These are phyloP conservation scores for Chloropsis cyanopogon DNA, from an alignment of 2,113 vertebrate species.

Conservation along the genomic window DNA sequence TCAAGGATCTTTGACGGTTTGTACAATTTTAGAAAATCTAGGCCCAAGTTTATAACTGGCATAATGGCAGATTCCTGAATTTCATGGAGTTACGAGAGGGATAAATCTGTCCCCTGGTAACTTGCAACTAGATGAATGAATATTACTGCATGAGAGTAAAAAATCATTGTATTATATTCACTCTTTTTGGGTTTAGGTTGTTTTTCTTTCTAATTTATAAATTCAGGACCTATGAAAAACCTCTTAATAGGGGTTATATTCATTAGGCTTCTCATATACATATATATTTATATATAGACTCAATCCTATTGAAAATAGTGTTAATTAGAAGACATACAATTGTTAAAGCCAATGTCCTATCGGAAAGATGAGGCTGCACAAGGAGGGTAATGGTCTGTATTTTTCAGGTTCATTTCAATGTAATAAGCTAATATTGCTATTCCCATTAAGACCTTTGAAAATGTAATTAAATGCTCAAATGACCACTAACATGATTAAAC, in stretches of 20 bases:
- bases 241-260: background rate
- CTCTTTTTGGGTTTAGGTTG: background rate
- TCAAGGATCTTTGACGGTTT: background rate
- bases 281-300: background rate
- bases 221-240: background rate
- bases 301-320: background rate
- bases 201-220: background rate
- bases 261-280: background rate
- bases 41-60: background rate
- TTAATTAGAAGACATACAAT: background rate
- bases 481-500: slow-evolving; percentile 62
- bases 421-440: slow-evolving; percentile 65
- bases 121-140: background rate
- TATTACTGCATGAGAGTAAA: background rate
- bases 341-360: background rate
- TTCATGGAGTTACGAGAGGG: background rate
- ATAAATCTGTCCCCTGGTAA: background rate
- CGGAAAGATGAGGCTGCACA: background rate
- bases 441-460: slow-evolving; percentile 59
- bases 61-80: background rate
- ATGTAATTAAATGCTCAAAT: slow-evolving; percentile 70
- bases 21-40: background rate
- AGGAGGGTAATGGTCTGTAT: slow-evolving; percentile 1
- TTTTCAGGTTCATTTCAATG: slow-evolving; percentile 68
- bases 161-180: background rate